These are phyloP conservation scores for Pinctada fucata DNA, from an alignment of 2,888 invertebrate genomes.

Conservation along the genomic window DNA sequence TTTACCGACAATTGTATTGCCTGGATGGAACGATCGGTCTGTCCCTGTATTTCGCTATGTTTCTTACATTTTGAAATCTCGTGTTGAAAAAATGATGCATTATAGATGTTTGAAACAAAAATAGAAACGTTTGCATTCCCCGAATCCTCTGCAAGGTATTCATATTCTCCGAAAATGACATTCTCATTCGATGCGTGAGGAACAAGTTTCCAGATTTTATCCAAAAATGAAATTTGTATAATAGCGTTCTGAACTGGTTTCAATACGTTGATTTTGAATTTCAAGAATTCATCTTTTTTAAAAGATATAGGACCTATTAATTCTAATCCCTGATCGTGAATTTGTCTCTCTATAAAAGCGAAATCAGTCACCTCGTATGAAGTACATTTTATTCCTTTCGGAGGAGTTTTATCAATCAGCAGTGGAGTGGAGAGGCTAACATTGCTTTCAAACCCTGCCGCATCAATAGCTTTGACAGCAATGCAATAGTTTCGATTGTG, in stretches of 20 bases:
- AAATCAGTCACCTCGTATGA: background rate
- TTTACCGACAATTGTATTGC: background rate
- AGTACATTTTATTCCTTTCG: slow-evolving; percentile 16
- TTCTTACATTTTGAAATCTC: too few relatives aligned
- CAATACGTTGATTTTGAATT: background rate
- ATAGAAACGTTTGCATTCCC: background rate
- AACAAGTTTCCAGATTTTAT: background rate
- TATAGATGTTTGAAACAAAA: background rate
- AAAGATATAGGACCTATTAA: background rate
- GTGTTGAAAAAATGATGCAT: background rate
- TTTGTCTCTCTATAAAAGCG: background rate
- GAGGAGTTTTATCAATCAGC: slow-evolving; percentile 45
- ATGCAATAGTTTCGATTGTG: slow-evolving; percentile 37
- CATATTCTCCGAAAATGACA: too few relatives aligned
- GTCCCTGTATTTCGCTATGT: background rate
- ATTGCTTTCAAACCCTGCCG: slow-evolving; percentile 47
- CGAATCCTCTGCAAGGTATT: background rate
- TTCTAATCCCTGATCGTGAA: background rate
- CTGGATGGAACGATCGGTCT: background rate
- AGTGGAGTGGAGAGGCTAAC: slow-evolving; percentile 32
- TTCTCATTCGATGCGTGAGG: background rate
- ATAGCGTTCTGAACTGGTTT: background rate
- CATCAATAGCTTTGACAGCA: slow-evolving; percentile 47
- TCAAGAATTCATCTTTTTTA: background rate
- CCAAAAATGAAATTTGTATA: background rate